These are phyloP conservation scores for Nipponia nippon DNA, from an alignment of 2,113 vertebrate genomes.

Conservation along the genomic window DNA sequence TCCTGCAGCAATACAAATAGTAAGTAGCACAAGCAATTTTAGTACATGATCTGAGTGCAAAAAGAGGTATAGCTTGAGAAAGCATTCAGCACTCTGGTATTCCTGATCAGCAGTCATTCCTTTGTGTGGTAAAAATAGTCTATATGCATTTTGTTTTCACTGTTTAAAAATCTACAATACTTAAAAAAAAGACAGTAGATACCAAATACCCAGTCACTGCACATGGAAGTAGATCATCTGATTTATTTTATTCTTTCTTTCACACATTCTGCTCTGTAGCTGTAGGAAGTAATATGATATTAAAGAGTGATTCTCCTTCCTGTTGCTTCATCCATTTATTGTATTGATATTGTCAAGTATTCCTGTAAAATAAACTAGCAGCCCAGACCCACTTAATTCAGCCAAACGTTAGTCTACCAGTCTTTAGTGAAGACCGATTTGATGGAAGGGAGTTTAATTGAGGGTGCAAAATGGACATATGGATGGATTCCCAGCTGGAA, in stretches of 20 bases:
- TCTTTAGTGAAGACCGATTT: neutral
- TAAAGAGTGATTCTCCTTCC: neutral
- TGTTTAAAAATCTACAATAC: neutral
- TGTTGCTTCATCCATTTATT: constrained; percentile 13
- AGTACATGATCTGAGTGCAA: neutral
- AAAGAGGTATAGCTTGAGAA: neutral
- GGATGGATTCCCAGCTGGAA: constrained; percentile 40
- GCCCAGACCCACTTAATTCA: neutral
- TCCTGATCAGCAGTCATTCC: neutral
- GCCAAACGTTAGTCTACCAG: neutral
- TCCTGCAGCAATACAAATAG: neutral
- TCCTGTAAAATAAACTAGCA: constrained; percentile 24
- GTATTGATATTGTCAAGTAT: neutral
- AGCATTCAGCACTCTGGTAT: neutral
- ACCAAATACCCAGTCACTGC: neutral
- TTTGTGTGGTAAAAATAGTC: neutral
- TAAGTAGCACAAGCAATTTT: neutral
- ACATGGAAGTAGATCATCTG: neutral
- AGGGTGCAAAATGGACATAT: constrained; percentile 21
- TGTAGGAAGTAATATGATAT: neutral
- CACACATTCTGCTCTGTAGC: neutral
- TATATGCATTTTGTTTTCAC: neutral
- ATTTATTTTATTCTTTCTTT: constrained; percentile 7
- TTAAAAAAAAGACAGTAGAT: neutral
- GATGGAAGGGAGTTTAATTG: neutral